A percentile compares a stretch with the other conserved stretches of the same genome.
Evolutionary conservation across 2,113 vertebrate genomes (phyloP).

Genomic region (Pungitius pungitius): DNA sequence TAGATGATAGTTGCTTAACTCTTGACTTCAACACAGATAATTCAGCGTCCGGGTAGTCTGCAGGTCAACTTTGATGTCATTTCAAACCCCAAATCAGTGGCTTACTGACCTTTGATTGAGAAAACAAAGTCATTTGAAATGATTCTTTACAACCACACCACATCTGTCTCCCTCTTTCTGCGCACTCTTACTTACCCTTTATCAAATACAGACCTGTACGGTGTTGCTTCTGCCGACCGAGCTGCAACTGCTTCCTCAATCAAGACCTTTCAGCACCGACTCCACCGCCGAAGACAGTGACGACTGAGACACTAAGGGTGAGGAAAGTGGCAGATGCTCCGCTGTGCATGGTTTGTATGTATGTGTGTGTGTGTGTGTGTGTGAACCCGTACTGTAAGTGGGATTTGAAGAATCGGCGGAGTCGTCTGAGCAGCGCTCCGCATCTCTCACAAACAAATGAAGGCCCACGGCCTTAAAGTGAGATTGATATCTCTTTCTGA

Average conservation of each 20-base stretch:
- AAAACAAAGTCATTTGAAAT: slow-evolving; percentile 7
- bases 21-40: neutral
- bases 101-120: neutral
- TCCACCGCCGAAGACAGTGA: slow-evolving; percentile 53
- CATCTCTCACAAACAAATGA: slow-evolving; percentile 87
- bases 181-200: slow-evolving; percentile 28
- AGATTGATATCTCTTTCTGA: slow-evolving; percentile 91
- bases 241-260: slow-evolving; percentile 68
- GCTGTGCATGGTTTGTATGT: slow-evolving; percentile 28
- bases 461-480: slow-evolving; percentile 85
- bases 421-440: slow-evolving; percentile 80
- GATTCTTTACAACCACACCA: neutral
- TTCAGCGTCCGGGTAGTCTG: neutral
- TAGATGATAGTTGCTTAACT: neutral
- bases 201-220: slow-evolving; percentile 37
- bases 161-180: neutral
- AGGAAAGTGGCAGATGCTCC: slow-evolving; percentile 71
- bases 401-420: slow-evolving; percentile 87
- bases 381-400: slow-evolving; percentile 80
- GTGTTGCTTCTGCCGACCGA: slow-evolving; percentile 56
- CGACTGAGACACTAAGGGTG: slow-evolving; percentile 56
- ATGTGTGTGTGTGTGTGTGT: slow-evolving; percentile 50
- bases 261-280: slow-evolving; percentile 59
- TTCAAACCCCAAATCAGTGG: neutral
- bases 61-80: neutral